Conservation (phyloP, 1,140 invertebrate species). For the Stegodyphus dumicola region DNA sequence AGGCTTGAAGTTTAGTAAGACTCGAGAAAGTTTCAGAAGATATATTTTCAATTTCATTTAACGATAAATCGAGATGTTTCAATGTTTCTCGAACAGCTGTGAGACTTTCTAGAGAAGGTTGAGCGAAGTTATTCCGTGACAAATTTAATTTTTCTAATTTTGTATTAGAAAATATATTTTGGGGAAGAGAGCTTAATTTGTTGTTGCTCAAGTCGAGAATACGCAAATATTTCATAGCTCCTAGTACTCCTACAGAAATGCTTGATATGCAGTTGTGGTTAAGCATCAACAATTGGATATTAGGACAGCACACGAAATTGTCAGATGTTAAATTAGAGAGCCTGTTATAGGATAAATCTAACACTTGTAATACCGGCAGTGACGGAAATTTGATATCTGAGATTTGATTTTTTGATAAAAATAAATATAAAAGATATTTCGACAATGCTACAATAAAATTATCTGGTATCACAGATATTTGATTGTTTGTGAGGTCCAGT, state of each 20-base stretch:
- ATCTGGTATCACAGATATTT: conserved; percentile 80
- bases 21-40: neutral
- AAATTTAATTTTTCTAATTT: conserved; percentile 49
- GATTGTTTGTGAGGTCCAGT: conserved; percentile 86
- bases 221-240: conserved; percentile 77
- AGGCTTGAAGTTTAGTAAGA: conserved; percentile 29
- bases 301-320: conserved; percentile 69
- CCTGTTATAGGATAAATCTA: conserved; percentile 37
- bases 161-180: conserved; percentile 39
- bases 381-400: neutral
- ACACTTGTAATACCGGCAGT: conserved; percentile 12
- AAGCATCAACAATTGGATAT: conserved; percentile 77
- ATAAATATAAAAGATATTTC: conserved; percentile 81
- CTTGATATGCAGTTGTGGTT: conserved; percentile 79
- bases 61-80: conserved; percentile 39
- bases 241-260: conserved; percentile 76
- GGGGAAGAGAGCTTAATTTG: conserved; percentile 78
- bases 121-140: conserved; percentile 36
- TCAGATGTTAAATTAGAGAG: conserved; percentile 67
- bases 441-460: conserved; percentile 84
- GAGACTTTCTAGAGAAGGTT: neutral
- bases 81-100: neutral
- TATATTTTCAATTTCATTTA: conserved; percentile 16
- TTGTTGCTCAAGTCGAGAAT: conserved; percentile 84
- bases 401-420: conserved; percentile 73